Percentiles rank a stretch among this genome's conserved stretches.
These are phyloP conservation scores for Lytechinus variegatus DNA, from an alignment of 35 echinoderm and acorn worm genomes.

Conservation along the genomic window DNA sequence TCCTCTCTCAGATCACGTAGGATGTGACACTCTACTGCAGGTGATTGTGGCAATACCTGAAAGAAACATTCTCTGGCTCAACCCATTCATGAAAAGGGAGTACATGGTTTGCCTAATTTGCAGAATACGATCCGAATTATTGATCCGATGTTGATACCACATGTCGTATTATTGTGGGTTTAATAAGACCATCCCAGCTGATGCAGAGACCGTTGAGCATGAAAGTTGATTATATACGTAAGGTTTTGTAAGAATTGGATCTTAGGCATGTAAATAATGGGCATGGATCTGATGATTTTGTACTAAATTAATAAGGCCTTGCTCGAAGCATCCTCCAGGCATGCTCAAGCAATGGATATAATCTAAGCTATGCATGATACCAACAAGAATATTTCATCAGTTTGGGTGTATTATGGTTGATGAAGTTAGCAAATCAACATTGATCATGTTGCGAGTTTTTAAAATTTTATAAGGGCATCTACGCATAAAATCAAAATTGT, in stretches of 20 bases:
- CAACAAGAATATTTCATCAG: too few relatives aligned
- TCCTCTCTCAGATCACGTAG: not conserved
- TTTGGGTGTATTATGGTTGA: too few relatives aligned
- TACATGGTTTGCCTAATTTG: not conserved
- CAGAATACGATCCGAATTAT: slow-evolving; percentile 11
- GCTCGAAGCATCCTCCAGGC: not conserved
- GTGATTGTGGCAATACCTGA: not conserved
- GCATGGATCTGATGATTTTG: too few relatives aligned
- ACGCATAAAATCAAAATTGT: too few relatives aligned
- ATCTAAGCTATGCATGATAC: too few relatives aligned
- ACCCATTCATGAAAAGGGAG: not conserved
- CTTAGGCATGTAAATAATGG: too few relatives aligned
- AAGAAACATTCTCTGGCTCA: not conserved
- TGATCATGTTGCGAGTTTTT: too few relatives aligned
- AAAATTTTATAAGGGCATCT: too few relatives aligned
- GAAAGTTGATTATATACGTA: not conserved
- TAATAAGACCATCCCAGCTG: not conserved
- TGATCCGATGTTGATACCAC: not conserved
- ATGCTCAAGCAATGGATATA: too few relatives aligned
- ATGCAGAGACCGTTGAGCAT: not conserved
- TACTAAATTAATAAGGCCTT: too few relatives aligned
- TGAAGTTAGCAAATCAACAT: too few relatives aligned
- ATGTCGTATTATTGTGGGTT: not conserved
- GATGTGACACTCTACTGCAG: not conserved
- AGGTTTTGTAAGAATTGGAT: not conserved